phyloP scores from a whole-genome alignment of 2,797 vertebrate genomes.

The Pteropus rufus region DNA sequence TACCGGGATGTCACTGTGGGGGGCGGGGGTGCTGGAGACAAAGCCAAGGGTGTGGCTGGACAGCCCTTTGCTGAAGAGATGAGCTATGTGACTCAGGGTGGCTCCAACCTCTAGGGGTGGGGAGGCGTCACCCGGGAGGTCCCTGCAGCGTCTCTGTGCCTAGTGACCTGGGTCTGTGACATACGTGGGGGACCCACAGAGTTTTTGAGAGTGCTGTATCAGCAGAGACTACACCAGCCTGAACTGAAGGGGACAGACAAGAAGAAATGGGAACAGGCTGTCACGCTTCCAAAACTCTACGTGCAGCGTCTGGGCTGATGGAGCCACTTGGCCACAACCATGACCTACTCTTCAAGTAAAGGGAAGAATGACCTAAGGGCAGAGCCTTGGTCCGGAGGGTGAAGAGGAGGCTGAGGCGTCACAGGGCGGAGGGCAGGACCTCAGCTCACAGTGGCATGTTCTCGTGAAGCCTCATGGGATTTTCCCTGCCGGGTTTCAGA shows the following conservation, averaged over 20 bases:
- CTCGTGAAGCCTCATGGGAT: not conserved
- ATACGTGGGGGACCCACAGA: not conserved
- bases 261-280: not conserved
- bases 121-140: no score
- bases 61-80: not conserved
- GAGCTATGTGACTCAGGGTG: not conserved
- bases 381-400: not conserved
- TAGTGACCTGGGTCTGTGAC: not conserved
- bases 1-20: not conserved
- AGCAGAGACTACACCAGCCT: not conserved
- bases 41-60: not conserved
- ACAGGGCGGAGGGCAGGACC: not conserved
- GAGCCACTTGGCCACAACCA: not conserved
- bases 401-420: not conserved
- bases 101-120: not conserved
- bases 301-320: not conserved
- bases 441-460: not conserved
- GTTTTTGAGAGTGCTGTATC: no score
- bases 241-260: not conserved
- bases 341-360: not conserved
- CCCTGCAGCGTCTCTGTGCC: not conserved
- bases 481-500: not conserved
- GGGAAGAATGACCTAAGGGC: not conserved
- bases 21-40: not conserved
- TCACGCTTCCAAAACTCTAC: not conserved